phyloP scores from a whole-genome alignment of 2,797 vertebrate species.

The Cossypha heuglini region DNA sequence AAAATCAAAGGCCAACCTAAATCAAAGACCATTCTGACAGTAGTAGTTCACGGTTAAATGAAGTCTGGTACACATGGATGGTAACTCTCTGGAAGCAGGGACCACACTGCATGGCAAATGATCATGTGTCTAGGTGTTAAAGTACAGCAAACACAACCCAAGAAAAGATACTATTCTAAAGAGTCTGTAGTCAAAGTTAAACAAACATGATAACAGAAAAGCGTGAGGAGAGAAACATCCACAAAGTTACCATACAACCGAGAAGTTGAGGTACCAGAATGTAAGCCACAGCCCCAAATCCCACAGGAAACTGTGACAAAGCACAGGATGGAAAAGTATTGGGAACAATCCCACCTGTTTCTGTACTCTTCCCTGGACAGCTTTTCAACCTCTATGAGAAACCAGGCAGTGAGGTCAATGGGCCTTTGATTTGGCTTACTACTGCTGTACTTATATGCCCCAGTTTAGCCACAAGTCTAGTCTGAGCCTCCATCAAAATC shows the following conservation, averaged over 20 bases:
- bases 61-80: neutral
- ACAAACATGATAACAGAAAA: neutral
- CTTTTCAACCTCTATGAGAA: neutral
- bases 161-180: neutral
- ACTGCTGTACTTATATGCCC: neutral
- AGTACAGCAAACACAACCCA: neutral
- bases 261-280: neutral
- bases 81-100: neutral
- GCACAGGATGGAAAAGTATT: neutral
- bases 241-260: neutral
- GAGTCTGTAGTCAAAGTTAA: neutral
- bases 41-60: neutral
- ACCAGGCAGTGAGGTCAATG: neutral
- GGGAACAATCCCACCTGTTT: neutral
- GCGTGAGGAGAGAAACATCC: neutral
- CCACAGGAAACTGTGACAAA: neutral
- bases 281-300: neutral
- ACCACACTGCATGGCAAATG: neutral
- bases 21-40: neutral
- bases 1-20: neutral
- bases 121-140: neutral
- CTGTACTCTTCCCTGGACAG: neutral
- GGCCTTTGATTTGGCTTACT: neutral
- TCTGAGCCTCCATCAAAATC: neutral
- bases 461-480: neutral